Conservation (phyloP, 1,140 invertebrate species). For the Eurosta solidaginis region DNA sequence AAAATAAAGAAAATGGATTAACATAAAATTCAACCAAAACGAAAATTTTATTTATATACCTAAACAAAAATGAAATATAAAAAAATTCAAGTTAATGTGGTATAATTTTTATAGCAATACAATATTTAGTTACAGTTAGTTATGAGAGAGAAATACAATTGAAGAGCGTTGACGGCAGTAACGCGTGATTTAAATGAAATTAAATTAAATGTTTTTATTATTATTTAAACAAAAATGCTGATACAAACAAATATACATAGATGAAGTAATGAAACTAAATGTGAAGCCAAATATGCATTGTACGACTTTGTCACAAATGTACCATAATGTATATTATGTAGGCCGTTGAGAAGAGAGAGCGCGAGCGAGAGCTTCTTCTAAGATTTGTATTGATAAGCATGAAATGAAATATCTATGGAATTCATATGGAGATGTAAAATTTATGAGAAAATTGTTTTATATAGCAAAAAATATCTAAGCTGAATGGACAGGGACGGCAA, state of each 20-base stretch:
- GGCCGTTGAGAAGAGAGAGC: neutral
- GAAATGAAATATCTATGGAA: neutral
- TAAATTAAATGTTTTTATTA: slow-evolving; percentile 28
- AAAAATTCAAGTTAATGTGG: too few species aligned
- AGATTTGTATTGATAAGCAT: neutral
- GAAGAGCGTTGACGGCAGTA: too few species aligned
- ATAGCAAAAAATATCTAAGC: neutral
- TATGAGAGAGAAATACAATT: too few species aligned
- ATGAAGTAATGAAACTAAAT: slow-evolving; percentile 26
- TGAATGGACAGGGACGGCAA: neutral
- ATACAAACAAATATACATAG: slow-evolving; percentile 34
- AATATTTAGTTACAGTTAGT: too few species aligned
- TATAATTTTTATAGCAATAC: too few species aligned
- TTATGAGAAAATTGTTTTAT: neutral
- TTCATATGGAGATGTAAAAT: neutral
- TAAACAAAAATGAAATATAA: too few species aligned
- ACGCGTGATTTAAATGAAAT: too few species aligned
- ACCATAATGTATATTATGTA: neutral
- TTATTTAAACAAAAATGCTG: slow-evolving; percentile 40
- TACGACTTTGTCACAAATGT: neutral
- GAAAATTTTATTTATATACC: too few species aligned
- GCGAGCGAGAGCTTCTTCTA: neutral
- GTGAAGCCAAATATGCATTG: neutral
- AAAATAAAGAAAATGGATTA: too few species aligned
- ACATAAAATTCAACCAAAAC: too few species aligned